phyloP scores from a whole-genome alignment of 2,113 vertebrate species.

The Syngnathus typhle region DNA sequence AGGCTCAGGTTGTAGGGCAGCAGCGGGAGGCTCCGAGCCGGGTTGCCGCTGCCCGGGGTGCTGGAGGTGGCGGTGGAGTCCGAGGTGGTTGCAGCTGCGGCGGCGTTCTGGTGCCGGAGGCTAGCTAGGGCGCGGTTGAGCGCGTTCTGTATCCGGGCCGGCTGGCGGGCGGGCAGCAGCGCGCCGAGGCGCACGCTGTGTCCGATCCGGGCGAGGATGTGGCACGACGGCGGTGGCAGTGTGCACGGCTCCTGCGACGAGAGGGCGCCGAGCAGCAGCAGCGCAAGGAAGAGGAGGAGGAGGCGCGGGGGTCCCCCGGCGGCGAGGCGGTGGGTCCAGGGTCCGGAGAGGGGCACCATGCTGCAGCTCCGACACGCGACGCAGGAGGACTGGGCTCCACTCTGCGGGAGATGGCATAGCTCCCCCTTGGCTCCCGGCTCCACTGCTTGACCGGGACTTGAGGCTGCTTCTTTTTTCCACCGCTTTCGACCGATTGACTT shows the following conservation, averaged over 20 bases:
- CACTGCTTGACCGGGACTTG: conserved; percentile 60
- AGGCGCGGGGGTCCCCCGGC: conserved; percentile 51
- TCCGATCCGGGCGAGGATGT: conserved; percentile 73
- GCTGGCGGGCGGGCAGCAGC: conserved; percentile 74
- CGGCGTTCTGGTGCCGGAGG: conserved; percentile 61
- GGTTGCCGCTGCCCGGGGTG: conserved; percentile 34
- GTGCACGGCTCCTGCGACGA: conserved; percentile 63
- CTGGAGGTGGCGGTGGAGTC: conserved; percentile 34
- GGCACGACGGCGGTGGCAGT: conserved; percentile 76
- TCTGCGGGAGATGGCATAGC: conserved; percentile 72
- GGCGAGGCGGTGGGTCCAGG: conserved; percentile 63
- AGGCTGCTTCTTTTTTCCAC: conserved; percentile 23
- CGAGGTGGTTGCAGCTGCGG: conserved; percentile 36
- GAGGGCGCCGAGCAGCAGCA: conserved; percentile 41
- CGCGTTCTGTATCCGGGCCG: conserved; percentile 73
- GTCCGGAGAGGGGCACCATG: conserved; percentile 67
- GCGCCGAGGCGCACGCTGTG: conserved; percentile 79
- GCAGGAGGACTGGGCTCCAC: conserved; percentile 63
- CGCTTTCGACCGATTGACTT: conserved; percentile 27
- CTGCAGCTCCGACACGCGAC: conserved; percentile 63
- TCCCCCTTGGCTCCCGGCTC: conserved; percentile 60
- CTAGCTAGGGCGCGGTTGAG: conserved; percentile 75
- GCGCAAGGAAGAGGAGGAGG: conserved; percentile 44
- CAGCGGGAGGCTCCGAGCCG: conserved; percentile 54
- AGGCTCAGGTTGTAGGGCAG: conserved; percentile 81